Evolutionary conservation across 1,140 invertebrate genomes (phyloP).

Genomic region (Riptortus pedestris): DNA sequence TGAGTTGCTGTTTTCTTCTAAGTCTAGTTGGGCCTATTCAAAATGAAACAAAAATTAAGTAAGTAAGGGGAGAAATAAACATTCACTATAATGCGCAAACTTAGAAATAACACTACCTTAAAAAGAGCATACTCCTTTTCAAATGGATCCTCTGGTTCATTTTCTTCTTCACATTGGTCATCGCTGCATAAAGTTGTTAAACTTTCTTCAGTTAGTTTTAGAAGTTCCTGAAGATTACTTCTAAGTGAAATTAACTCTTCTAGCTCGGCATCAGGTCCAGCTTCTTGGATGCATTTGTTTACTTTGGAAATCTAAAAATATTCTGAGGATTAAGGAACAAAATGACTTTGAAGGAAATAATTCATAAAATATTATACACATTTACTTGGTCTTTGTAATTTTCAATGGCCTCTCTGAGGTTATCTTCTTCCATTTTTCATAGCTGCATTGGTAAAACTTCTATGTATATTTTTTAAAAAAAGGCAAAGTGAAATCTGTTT

Average conservation of each 20-base stretch:
- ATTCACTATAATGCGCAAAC: background rate
- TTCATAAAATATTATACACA: background rate
- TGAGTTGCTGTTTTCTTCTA: too few species aligned
- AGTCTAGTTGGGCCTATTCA: background rate
- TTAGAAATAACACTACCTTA: conserved; percentile 40
- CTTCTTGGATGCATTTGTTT: conserved; percentile 43
- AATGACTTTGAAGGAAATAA: background rate
- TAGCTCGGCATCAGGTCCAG: conserved; percentile 41
- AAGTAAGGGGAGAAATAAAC: background rate
- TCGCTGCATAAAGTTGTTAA: conserved; percentile 35
- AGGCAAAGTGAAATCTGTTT: too few species aligned
- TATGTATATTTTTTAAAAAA: too few species aligned
- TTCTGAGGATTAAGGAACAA: background rate
- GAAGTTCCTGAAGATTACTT: conserved; percentile 51
- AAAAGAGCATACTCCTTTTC: conserved; percentile 60
- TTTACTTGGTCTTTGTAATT: background rate
- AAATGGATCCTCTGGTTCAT: conserved; percentile 36
- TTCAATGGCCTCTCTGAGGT: background rate
- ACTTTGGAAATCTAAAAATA: conserved; percentile 47
- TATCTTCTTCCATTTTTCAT: conserved; percentile 11
- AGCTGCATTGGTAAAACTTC: too few species aligned
- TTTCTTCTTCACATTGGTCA: conserved; percentile 30
- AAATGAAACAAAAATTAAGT: background rate
- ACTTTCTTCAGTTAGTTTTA: conserved; percentile 50
- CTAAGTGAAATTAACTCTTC: conserved; percentile 48